Percentiles rank a stretch among this genome's conserved stretches.
These are phyloP conservation scores for Cydia strobilella DNA, from an alignment of 1,140 invertebrate genomes.

Conservation along the genomic window DNA sequence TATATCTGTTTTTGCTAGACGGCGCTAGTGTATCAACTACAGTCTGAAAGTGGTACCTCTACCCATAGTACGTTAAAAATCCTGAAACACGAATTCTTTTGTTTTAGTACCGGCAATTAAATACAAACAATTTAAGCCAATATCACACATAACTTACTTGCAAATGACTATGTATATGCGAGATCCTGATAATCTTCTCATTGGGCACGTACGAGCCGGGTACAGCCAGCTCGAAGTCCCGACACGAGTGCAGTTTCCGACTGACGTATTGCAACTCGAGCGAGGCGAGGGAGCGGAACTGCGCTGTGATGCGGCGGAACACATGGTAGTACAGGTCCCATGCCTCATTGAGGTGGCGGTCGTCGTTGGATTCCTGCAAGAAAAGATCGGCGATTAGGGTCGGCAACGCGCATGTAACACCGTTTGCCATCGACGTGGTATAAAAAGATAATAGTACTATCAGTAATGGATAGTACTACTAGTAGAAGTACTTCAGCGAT, in stretches of 20 bases:
- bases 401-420: too few species aligned
- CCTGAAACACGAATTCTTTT: too few species aligned
- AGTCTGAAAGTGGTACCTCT: too few species aligned
- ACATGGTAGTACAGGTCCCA: slow-evolving; percentile 99
- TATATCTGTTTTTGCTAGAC: too few species aligned
- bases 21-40: too few species aligned
- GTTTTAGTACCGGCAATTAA: too few species aligned
- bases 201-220: slow-evolving; percentile 97
- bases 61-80: too few species aligned
- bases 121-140: neutral
- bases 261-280: slow-evolving; percentile 97
- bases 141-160: slow-evolving; percentile 85
- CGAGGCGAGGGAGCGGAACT: slow-evolving; percentile 94
- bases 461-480: too few species aligned
- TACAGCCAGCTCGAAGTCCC: slow-evolving; percentile 96
- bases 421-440: too few species aligned
- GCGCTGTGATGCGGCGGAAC: slow-evolving; percentile 95
- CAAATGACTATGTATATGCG: slow-evolving; percentile 90
- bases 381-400: neutral
- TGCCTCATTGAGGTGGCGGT: slow-evolving; percentile 96
- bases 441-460: too few species aligned
- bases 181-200: slow-evolving; percentile 92
- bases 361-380: slow-evolving; percentile 86
- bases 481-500: too few species aligned
- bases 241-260: slow-evolving; percentile 92